Evolutionary conservation across 2,888 invertebrate species (phyloP).

Genomic region (Erynnis tages): DNA sequence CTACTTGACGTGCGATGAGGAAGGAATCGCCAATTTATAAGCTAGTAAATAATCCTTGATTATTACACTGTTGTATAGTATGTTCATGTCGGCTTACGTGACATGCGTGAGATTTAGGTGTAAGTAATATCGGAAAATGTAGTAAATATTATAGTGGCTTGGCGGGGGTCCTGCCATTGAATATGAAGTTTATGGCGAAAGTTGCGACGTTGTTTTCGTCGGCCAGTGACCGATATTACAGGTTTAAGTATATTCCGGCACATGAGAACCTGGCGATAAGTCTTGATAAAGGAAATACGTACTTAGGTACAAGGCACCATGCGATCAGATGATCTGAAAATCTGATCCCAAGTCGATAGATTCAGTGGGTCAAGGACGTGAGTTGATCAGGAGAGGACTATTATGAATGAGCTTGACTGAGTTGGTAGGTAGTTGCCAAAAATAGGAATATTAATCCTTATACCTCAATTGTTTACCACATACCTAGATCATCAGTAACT

Average conservation of each 20-base stretch:
- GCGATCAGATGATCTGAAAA: too few relatives aligned
- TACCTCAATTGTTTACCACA: too few relatives aligned
- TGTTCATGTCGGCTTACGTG: conserved; percentile 4
- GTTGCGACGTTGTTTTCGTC: conserved; percentile 4
- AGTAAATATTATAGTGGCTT: conserved; percentile 11
- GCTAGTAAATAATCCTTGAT: conserved; percentile 5
- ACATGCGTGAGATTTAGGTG: conserved; percentile 10
- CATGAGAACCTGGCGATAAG: background rate
- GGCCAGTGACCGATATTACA: background rate
- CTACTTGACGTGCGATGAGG: background rate
- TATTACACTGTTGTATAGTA: background rate
- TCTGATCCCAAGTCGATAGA: too few relatives aligned
- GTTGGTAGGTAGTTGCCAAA: too few relatives aligned
- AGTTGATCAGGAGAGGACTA: too few relatives aligned
- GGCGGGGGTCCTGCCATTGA: conserved; percentile 12
- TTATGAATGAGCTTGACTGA: too few relatives aligned
- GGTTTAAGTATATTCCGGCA: background rate
- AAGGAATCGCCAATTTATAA: conserved; percentile 7
- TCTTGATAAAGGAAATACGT: too few relatives aligned
- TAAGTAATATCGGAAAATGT: conserved; percentile 8
- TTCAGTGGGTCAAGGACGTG: too few relatives aligned
- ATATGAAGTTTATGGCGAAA: conserved; percentile 19
- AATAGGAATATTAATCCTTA: too few relatives aligned
- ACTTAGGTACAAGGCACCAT: too few relatives aligned
- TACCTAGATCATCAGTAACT: too few relatives aligned